Evolutionary conservation across 2,797 vertebrate genomes (phyloP).

Genomic region (Scleropages formosus): DNA sequence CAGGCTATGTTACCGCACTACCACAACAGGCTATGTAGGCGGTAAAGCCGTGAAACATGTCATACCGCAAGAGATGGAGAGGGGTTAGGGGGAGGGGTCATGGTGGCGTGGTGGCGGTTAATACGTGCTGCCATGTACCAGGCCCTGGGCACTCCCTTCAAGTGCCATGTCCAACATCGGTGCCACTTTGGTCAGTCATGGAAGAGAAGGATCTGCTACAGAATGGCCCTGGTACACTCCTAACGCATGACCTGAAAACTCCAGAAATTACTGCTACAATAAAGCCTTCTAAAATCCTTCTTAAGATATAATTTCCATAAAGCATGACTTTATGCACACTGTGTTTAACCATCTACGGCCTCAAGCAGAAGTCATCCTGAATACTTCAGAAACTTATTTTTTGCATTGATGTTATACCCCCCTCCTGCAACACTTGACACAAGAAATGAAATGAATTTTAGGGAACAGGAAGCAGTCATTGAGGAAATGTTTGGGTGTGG

Average conservation of each 20-base stretch:
- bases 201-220: constrained; percentile 21
- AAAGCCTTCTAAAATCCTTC: background rate
- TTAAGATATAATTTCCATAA: background rate
- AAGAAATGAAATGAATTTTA: constrained; percentile 3
- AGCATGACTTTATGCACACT: background rate
- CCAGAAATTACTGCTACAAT: constrained; percentile 8
- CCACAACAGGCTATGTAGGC: no score
- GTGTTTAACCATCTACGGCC: constrained; percentile 1
- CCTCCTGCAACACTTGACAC: background rate
- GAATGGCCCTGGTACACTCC: background rate
- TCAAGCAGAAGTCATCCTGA: background rate
- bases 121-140: background rate
- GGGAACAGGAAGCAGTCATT: constrained; percentile 21
- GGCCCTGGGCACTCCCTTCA: background rate
- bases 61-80: background rate
- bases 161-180: background rate
- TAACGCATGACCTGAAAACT: constrained; percentile 1
- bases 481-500: background rate
- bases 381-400: constrained; percentile 15
- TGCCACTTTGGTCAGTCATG: constrained; percentile 1
- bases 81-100: constrained; percentile 36
- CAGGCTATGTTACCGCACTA: no score
- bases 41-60: background rate
- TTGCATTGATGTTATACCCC: background rate
- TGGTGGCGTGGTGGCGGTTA: constrained; percentile 33